Base-by-base conservation (phyloP, 2,888 invertebrate genomes). In the Xanthorhoe designata region DNA sequence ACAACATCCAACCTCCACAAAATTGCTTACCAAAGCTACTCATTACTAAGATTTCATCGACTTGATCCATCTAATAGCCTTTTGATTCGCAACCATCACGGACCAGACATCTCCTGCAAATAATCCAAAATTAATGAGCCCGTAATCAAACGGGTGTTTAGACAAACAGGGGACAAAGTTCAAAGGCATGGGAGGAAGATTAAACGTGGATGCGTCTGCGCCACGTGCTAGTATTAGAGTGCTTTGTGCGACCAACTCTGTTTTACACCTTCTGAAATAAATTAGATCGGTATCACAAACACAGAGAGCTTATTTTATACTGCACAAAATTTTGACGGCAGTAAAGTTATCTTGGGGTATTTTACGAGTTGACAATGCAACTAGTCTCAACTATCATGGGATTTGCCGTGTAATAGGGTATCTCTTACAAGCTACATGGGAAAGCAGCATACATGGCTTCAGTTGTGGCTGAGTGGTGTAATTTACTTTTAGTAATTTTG, bases 101-200 rank as follows among this genome's bases (percentile, higher is more conserved):
- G 71, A 66, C 75, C 75, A 73, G 69, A 69, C 77, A 55, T 58
- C 69, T 69, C 75, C 80, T 78, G 88, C 85, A 90, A 90, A 91
- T 90, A 91, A 89, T 91, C 89, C 86, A 89, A 91, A 87, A 90
- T 90, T 91, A 91, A 92, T 92, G 90, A 90, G 87, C 82, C 83
- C 83, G 88, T 92, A 90, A 92, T 92, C 90, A 90, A 91, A 90
- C 82, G 82, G 83, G 81, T 83, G 88, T 90, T 91, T 91, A 88
- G 83, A 88, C 88, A 91, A 91, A 90, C 91, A 89, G 81, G 81
- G 87, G 88, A 89, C 90, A 90, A n/a, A 72, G 67, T 74, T 92
- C 92, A 92, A 92, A 92, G 89, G 84, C 81, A 78, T 76, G 83
- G 89, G 87, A 86, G 75, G 86, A 84, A 88, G 88, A 89, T 91